Evolutionary conservation across 2,113 vertebrate genomes (phyloP), one percentile per base, ranked within the genome.

Genomic region (Pseudonaja textilis): DNA sequence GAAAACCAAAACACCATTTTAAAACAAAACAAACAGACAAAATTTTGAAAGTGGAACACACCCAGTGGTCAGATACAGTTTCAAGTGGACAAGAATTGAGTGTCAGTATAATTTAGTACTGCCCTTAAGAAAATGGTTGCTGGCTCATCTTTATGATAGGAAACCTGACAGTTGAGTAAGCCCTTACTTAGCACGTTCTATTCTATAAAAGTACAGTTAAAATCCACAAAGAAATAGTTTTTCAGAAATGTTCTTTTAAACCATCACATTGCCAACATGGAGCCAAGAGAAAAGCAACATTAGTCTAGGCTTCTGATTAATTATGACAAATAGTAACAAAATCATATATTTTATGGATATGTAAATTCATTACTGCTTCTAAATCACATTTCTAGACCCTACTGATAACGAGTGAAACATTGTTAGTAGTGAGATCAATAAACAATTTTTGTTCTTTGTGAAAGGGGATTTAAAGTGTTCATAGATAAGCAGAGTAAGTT

Each of bases 391-490:
- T 97, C 93, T 96, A 96, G 95, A 94, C 91, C 93, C 97, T 96
- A 97, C 94, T 95, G 95, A 96, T 94, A 97, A 97, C 96, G 96
- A 97, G 95, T 91, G 0, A 97, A 97, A 97, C 94, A 95, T 97
- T 97, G 96, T 97, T 98, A 98, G 95, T 91, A 86, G 90, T 96
- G 91, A 93, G 96, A 97, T 97, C 96, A 97, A 97, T 97, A 97
- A 97, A 97, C 95, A 97, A 97, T 98, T 98, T 98, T 97, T 98
- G 94, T 96, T 97, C 96, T 97, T 97, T 96, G 96, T 96, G 95
- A 97, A 96, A 96, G 86, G 95, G 95, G 95, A 96, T 97, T 97
- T 97, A 93, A 94, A 97, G 93, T 96, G 92, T 97, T 97, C 96
- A 95, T 92, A 96, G 93, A 94, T 96, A 97, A 97, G 91, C 97